Percentiles rank a stretch among this genome's conserved stretches.
Evolutionary conservation across 1,140 invertebrate species (phyloP).

Genomic region (Caenorhabditis briggsae): DNA sequence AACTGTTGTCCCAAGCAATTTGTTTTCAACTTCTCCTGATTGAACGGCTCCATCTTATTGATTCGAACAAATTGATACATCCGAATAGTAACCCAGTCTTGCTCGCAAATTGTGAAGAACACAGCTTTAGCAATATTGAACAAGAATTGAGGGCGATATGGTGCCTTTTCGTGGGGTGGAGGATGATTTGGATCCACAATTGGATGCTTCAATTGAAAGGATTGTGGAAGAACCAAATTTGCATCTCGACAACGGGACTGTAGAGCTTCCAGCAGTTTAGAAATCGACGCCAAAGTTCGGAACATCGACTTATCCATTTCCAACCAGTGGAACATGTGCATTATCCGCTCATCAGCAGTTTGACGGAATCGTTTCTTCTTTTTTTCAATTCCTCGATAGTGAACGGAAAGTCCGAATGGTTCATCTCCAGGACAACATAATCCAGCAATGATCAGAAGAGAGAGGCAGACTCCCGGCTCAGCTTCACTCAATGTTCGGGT

Average conservation of each 20-base stretch:
- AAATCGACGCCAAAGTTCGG: not conserved
- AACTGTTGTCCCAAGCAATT: slow-evolving; percentile 60
- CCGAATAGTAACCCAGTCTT: slow-evolving; percentile 60
- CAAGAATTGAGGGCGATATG: slow-evolving; percentile 20
- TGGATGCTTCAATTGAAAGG: not conserved
- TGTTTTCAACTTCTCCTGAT: slow-evolving; percentile 57
- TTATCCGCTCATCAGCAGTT: slow-evolving; percentile 56
- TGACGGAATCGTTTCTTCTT: slow-evolving; percentile 54
- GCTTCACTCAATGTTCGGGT: slow-evolving; percentile 30
- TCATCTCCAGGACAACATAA: slow-evolving; percentile 53
- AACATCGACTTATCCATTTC: slow-evolving; percentile 57
- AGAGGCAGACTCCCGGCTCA: slow-evolving; percentile 14
- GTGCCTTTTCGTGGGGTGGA: not conserved
- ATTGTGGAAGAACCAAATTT: not conserved
- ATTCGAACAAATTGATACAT: slow-evolving; percentile 42
- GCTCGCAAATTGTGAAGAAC: slow-evolving; percentile 53
- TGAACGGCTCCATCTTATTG: slow-evolving; percentile 38
- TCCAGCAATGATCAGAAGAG: slow-evolving; percentile 45
- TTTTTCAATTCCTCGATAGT: slow-evolving; percentile 42
- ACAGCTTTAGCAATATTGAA: slow-evolving; percentile 22
- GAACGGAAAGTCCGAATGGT: slow-evolving; percentile 45
- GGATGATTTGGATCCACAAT: not conserved
- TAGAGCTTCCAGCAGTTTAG: slow-evolving; percentile 12
- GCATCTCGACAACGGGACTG: not conserved
- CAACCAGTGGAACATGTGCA: slow-evolving; percentile 58